Conservation (phyloP, 1,140 invertebrate genomes). For the Conus ventricosus region DNA sequence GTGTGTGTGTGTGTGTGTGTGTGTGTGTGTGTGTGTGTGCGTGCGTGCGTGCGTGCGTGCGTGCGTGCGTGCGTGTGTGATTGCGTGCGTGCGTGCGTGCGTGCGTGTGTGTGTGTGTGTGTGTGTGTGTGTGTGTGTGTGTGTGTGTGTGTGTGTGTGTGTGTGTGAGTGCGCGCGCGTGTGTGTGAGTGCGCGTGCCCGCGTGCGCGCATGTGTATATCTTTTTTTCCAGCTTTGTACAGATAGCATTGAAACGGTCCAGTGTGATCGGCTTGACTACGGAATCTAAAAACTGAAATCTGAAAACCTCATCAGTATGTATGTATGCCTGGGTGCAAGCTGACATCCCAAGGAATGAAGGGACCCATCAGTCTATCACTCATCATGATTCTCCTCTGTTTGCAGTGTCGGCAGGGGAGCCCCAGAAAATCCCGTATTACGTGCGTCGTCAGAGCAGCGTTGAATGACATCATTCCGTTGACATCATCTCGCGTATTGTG, state of each 20-base stretch:
- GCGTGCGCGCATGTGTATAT: not conserved
- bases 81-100: not conserved
- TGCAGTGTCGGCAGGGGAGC: slow-evolving; percentile 56
- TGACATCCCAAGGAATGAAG: no score
- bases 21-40: not conserved
- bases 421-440: slow-evolving; percentile 58
- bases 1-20: no score
- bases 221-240: no score
- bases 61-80: not conserved
- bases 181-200: not conserved
- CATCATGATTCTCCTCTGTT: not conserved
- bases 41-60: not conserved
- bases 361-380: no score
- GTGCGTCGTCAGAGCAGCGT: slow-evolving; percentile 64
- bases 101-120: not conserved
- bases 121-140: no score
- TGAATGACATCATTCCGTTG: slow-evolving; percentile 37
- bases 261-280: no score
- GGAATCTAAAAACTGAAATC: no score
- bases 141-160: not conserved
- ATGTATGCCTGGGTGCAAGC: no score
- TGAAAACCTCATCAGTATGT: no score
- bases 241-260: no score
- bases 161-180: not conserved
- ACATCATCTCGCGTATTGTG: not conserved